These are phyloP conservation scores for Plecotus auritus DNA, from an alignment of 2,113 vertebrate species.

Conservation along the genomic window DNA sequence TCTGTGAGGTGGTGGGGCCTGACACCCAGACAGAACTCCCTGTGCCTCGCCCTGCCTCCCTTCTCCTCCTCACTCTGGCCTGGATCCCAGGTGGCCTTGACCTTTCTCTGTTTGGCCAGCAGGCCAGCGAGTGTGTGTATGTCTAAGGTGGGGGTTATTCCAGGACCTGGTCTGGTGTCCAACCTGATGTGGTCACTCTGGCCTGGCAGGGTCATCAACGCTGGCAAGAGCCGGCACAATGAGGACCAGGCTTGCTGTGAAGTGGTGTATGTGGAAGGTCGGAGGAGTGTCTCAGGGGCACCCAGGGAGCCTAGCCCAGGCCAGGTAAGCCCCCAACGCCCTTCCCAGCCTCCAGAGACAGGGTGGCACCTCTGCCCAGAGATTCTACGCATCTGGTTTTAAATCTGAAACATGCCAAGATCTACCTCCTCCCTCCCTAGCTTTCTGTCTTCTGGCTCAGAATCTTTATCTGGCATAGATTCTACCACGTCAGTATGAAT, in stretches of 20 bases:
- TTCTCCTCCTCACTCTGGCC: slow-evolving; percentile 56
- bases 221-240: slow-evolving; percentile 97
- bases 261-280: slow-evolving; percentile 89
- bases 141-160: slow-evolving; percentile 62
- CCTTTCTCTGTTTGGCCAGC: slow-evolving; percentile 67
- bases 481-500: not conserved
- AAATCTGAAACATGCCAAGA: not conserved
- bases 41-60: not conserved
- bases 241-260: slow-evolving; percentile 97
- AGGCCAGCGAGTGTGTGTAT: slow-evolving; percentile 28
- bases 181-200: slow-evolving; percentile 60
- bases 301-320: not conserved
- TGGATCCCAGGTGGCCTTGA: slow-evolving; percentile 63
- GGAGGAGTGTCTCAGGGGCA: slow-evolving; percentile 36
- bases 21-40: not conserved
- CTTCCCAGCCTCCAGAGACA: not conserved
- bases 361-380: not conserved
- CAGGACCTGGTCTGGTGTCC: slow-evolving; percentile 47
- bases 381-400: not conserved
- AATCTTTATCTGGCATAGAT: not conserved
- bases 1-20: not conserved
- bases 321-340: slow-evolving; percentile 50
- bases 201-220: slow-evolving; percentile 93
- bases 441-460: not conserved
- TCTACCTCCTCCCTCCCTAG: not conserved